Percentiles rank a stretch among this genome's conserved stretches.
These are phyloP conservation scores for Lepus townsendii DNA, from an alignment of 2,797 vertebrate species.

Conservation along the genomic window DNA sequence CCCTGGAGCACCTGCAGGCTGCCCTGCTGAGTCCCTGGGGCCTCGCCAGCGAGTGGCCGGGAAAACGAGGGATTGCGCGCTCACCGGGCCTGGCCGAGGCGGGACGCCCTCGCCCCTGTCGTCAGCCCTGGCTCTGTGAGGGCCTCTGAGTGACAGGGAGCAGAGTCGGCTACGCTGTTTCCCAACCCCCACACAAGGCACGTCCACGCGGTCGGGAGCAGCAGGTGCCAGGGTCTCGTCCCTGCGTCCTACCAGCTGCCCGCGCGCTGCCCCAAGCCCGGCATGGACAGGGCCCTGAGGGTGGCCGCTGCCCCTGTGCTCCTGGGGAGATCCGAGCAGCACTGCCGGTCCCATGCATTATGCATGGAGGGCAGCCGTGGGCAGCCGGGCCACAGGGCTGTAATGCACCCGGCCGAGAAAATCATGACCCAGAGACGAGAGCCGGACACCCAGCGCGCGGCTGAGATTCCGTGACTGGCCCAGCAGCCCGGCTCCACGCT, in stretches of 20 bases:
- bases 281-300: neutral
- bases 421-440: slow-evolving; percentile 67
- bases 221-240: rapidly evolving
- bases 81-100: neutral
- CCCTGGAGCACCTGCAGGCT: neutral
- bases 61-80: rapidly evolving
- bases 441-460: neutral
- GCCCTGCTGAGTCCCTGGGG: neutral
- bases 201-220: neutral
- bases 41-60: neutral
- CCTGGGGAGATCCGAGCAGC: slow-evolving; percentile 63
- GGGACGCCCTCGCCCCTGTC: no score
- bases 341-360: slow-evolving; percentile 68
- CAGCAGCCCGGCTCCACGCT: rapidly evolving
- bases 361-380: slow-evolving; percentile 47
- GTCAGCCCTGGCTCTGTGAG: neutral
- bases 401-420: slow-evolving; percentile 75
- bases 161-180: neutral
- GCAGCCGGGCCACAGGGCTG: slow-evolving; percentile 69
- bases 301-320: neutral
- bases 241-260: neutral
- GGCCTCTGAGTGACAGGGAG: neutral
- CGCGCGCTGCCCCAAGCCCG: rapidly evolving
- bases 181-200: rapidly evolving
- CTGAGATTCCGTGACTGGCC: slow-evolving; percentile 71